Evolutionary conservation across 2,113 vertebrate genomes (phyloP), one percentile per base, ranked within the genome.

Genomic region (Aythya baeri): DNA sequence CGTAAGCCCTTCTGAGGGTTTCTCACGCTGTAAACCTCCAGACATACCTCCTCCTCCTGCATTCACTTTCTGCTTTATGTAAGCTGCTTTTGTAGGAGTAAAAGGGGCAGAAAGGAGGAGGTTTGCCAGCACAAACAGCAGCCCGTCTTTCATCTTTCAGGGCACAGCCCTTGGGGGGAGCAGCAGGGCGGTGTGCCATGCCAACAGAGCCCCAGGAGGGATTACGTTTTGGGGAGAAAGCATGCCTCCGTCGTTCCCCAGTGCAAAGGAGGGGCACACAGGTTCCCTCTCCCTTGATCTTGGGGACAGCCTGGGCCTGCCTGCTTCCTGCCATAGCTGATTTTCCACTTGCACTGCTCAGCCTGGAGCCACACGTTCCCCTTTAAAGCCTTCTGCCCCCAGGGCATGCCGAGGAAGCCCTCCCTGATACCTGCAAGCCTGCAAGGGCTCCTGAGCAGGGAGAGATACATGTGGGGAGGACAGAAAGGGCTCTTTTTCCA

Each of bases 161-260:
- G 76, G 15, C 22, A 49, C 8, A 34, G 13, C 17, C 8, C 43
- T 57, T 52, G 43, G 22, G 50, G 46, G 27, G 18, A 46, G 63
- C 43, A 54, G 15, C 12, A 26, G 4, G 26, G 31, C 38, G 32
- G 6, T 41, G 22, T 0, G 0, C 13, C 20, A 21, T 26, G 8
- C 41, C 63, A 61, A 25, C 9, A 54, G 7, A 38, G 6, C 7
- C 41, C 41, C 16, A 0, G 0, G 6, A n/a, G 5, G 1, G 1
- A 29, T 26, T 43, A 21, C 1, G 3, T 75, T 77, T 55, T 6
- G 4, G 34, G 54, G 17, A 82, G 54, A 79, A 83, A 75, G 27
- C 7, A 2, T 36, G 29, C 10, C 10, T 83, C 55, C 63, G 6
- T 77, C 6, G 22, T 59, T 85, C 25, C 31, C 25, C 1, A 3